Conservation (phyloP, 2,888 invertebrate species). For the Mythimna loreyi region DNA sequence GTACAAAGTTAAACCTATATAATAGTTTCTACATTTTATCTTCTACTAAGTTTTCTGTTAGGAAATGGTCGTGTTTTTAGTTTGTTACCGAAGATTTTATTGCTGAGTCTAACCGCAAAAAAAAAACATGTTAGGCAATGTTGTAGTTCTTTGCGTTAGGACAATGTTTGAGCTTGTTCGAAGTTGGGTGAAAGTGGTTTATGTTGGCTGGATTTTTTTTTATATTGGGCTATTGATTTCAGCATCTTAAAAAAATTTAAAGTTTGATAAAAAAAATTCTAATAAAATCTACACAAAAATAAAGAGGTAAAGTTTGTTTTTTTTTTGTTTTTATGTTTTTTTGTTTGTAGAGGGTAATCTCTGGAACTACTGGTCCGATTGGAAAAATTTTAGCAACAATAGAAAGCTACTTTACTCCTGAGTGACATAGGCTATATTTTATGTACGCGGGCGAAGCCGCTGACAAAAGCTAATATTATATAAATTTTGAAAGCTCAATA, state of each 20-base stretch:
- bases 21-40: slow-evolving; percentile 69
- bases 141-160: slow-evolving; percentile 28
- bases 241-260: too few relatives aligned
- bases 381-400: too few relatives aligned
- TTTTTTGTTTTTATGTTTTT: background rate
- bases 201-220: slow-evolving; percentile 1
- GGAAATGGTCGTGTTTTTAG: slow-evolving; percentile 56
- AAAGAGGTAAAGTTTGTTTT: too few relatives aligned
- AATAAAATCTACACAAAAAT: too few relatives aligned
- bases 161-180: slow-evolving; percentile 28
- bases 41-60: slow-evolving; percentile 56
- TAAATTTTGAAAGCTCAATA: background rate
- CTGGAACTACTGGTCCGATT: too few relatives aligned
- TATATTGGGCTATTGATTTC: background rate
- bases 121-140: slow-evolving; percentile 25
- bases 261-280: too few relatives aligned
- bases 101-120: slow-evolving; percentile 36
- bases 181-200: background rate
- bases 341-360: too few relatives aligned
- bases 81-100: slow-evolving; percentile 49
- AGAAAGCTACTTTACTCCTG: too few relatives aligned
- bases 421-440: too few relatives aligned
- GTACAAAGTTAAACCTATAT: slow-evolving; percentile 65
- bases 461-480: background rate
- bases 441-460: too few relatives aligned